phyloP scores from a whole-genome alignment of 30 jellyfish, hydroid and myxozoan species.

The Sanderia malayensis region DNA sequence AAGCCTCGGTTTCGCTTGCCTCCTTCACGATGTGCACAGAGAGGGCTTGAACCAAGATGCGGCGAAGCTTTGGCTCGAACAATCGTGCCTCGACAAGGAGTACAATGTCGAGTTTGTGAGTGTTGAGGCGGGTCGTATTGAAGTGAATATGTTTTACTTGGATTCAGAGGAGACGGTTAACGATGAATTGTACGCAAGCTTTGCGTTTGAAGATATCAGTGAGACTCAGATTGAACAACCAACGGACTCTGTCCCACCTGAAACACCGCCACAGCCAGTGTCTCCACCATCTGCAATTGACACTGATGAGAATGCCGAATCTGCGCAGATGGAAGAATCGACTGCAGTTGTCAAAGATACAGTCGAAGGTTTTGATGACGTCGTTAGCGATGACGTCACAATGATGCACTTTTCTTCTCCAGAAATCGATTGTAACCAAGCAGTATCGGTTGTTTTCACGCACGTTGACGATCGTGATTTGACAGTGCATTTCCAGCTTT shows the following conservation, averaged over 20 bases:
- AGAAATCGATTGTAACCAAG: neutral
- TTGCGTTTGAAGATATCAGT: slow-evolving; percentile 43
- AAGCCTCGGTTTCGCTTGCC: slow-evolving; percentile 19
- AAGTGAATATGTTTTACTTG: slow-evolving; percentile 24
- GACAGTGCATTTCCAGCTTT: slow-evolving; percentile 42
- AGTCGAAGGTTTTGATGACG: neutral
- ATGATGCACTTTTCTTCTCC: neutral
- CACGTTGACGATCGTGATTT: slow-evolving; percentile 21
- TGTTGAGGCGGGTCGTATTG: neutral
- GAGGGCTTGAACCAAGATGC: slow-evolving; percentile 31
- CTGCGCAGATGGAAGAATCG: slow-evolving; percentile 1
- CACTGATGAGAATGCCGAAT: neutral
- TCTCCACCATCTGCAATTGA: too few species aligned
- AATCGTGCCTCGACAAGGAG: slow-evolving; percentile 33
- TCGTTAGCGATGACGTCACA: neutral
- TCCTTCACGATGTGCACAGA: slow-evolving; percentile 47
- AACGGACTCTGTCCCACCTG: neutral
- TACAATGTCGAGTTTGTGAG: slow-evolving; percentile 6
- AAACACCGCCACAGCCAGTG: neutral
- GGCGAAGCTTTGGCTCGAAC: slow-evolving; percentile 56
- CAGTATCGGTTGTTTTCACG: slow-evolving; percentile 17
- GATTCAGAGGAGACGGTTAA: slow-evolving; percentile 40
- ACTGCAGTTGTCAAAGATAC: neutral
- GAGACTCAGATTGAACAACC: slow-evolving; percentile 26
- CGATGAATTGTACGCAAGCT: slow-evolving; percentile 46